A percentile compares a stretch with the other conserved stretches of the same genome.
Conservation (phyloP, 2,797 vertebrate species). For the Enoplosus armatus region DNA sequence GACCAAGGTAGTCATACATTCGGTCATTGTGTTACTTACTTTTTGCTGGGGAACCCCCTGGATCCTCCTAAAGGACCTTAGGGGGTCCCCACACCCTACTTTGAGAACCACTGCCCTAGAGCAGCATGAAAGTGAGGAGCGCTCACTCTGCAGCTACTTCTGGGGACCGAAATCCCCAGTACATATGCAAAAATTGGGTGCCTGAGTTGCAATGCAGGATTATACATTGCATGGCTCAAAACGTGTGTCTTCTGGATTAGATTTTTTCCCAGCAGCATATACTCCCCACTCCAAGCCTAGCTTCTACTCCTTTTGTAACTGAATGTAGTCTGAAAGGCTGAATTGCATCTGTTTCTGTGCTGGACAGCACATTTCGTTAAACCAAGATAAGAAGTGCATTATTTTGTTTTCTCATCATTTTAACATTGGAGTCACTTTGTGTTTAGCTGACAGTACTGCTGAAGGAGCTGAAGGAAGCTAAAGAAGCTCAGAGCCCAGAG, state of each 20-base stretch:
- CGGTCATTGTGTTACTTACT: too few relatives aligned
- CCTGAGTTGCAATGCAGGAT: too few relatives aligned
- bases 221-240: neutral
- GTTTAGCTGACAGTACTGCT: conserved; percentile 89
- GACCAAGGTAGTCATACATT: too few relatives aligned
- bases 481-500: conserved; percentile 90
- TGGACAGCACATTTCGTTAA: neutral
- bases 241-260: neutral
- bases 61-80: too few relatives aligned
- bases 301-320: neutral
- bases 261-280: neutral
- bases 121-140: too few relatives aligned
- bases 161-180: too few relatives aligned
- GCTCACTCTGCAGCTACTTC: too few relatives aligned
- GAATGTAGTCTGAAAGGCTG: neutral
- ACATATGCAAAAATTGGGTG: too few relatives aligned
- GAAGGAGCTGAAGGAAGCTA: conserved; percentile 91
- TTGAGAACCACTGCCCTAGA: too few relatives aligned
- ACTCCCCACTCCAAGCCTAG: neutral
- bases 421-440: neutral
- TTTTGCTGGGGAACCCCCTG: too few relatives aligned
- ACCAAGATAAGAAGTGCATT: neutral
- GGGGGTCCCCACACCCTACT: too few relatives aligned
- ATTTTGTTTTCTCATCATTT: neutral
- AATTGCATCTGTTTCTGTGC: neutral